Evolutionary conservation across 2,797 vertebrate species (phyloP).

Genomic region (Naso thynnoides): DNA sequence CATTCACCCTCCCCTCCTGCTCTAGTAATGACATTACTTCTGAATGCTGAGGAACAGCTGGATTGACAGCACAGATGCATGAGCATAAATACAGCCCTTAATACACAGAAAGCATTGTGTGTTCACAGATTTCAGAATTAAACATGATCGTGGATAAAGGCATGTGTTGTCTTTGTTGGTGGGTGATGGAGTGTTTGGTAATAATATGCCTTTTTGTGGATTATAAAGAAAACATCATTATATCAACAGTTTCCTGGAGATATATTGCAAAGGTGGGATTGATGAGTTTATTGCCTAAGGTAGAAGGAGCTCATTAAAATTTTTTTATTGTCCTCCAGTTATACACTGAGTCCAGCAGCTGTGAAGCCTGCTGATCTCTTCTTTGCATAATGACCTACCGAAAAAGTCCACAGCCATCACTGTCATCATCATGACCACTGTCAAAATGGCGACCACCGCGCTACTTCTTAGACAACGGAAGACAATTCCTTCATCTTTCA

Average conservation of each 20-base stretch:
- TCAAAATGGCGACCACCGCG: no score
- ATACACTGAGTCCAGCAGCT: no score
- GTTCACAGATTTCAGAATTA: slow-evolving; percentile 33
- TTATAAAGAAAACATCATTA: slow-evolving; percentile 6
- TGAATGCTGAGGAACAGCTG: slow-evolving; percentile 68
- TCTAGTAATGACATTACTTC: slow-evolving; percentile 57
- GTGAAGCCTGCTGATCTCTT: no score
- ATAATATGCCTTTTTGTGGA: slow-evolving; percentile 50
- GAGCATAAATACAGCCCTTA: slow-evolving; percentile 10
- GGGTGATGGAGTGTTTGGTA: slow-evolving; percentile 16
- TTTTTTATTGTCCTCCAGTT: no score
- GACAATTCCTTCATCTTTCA: not conserved
- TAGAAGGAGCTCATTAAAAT: not conserved
- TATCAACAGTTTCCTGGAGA: slow-evolving; percentile 10
- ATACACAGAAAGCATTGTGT: slow-evolving; percentile 9
- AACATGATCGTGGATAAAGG: slow-evolving; percentile 6
- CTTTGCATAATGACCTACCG: no score
- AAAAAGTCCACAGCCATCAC: no score
- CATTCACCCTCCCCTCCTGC: slow-evolving; percentile 53
- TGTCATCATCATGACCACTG: no score
- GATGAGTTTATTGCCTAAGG: not conserved
- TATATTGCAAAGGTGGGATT: no score
- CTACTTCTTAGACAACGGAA: not conserved
- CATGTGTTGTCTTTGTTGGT: slow-evolving; percentile 33
- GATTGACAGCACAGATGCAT: slow-evolving; percentile 50